These are phyloP conservation scores for Papilio dardanus DNA, from an alignment of 1,140 invertebrate genomes.

Conservation along the genomic window DNA sequence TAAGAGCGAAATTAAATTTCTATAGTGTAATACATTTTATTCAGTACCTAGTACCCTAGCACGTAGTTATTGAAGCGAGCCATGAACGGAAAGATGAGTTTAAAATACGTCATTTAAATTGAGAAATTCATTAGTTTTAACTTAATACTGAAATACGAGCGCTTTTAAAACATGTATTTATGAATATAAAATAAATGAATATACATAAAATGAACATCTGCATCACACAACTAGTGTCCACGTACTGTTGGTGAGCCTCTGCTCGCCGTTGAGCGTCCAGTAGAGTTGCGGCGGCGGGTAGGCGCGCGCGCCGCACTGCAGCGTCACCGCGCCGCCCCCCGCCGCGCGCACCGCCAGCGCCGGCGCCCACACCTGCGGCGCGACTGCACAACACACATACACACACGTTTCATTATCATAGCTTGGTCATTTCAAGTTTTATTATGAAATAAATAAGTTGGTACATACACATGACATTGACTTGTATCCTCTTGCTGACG, in stretches of 20 bases:
- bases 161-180: too few relatives aligned
- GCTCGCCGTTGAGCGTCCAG: constrained; percentile 71
- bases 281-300: constrained; percentile 83
- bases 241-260: constrained; percentile 66
- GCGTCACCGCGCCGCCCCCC: constrained; percentile 87
- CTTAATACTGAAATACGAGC: too few relatives aligned
- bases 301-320: constrained; percentile 92
- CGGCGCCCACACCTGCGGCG: constrained; percentile 63
- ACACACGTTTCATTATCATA: constrained; percentile 15
- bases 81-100: not conserved
- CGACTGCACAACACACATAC: constrained; percentile 59
- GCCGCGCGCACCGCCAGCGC: constrained; percentile 87
- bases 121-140: too few relatives aligned
- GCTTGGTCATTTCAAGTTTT: too few relatives aligned
- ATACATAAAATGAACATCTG: too few relatives aligned
- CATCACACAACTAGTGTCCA: too few relatives aligned
- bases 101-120: too few relatives aligned
- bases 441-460: constrained; percentile 33
- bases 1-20: not conserved
- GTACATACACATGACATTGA: constrained; percentile 86
- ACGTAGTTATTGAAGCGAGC: not conserved
- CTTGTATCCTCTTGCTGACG: constrained; percentile 87
- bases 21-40: not conserved
- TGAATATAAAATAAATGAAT: too few relatives aligned
- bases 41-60: not conserved